Percentiles rank a stretch among this genome's conserved stretches.
These are phyloP conservation scores for Rotaria socialis DNA, from an alignment of 2,888 invertebrate genomes.

Conservation along the genomic window DNA sequence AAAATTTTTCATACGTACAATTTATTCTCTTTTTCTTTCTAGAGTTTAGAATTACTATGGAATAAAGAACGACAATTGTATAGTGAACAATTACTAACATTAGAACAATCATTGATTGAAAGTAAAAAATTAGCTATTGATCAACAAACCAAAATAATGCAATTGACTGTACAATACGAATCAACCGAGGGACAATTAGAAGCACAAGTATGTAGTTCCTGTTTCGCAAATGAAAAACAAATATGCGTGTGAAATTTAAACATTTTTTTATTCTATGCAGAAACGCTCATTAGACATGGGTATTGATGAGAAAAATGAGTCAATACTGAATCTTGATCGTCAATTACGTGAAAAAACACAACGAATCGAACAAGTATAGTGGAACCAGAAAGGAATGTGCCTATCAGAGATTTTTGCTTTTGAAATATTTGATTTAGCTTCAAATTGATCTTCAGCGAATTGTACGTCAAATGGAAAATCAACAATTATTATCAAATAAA, in stretches of 20 bases:
- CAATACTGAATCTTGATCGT: neutral
- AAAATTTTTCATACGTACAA: neutral
- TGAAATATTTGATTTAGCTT: neutral
- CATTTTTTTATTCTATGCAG: neutral
- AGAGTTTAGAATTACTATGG: neutral
- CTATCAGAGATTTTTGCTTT: too few relatives aligned
- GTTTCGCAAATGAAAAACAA: neutral
- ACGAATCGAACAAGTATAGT: neutral
- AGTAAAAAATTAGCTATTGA: neutral
- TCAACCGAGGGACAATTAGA: neutral
- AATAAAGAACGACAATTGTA: slow-evolving; percentile 4
- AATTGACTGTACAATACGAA: neutral
- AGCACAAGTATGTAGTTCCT: neutral
- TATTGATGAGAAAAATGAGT: neutral
- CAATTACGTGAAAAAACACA: slow-evolving; percentile 10
- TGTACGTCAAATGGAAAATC: slow-evolving; percentile 7
- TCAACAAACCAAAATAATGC: neutral
- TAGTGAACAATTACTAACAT: slow-evolving; percentile 2
- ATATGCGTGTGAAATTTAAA: neutral
- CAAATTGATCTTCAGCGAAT: neutral
- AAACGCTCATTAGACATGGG: neutral
- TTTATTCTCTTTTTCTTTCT: neutral
- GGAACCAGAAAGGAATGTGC: too few relatives aligned
- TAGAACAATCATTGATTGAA: slow-evolving; percentile 14
- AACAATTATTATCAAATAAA: slow-evolving; percentile 2